A percentile compares a stretch with the other conserved stretches of the same genome.
Evolutionary conservation across 1,140 invertebrate genomes (phyloP).

Genomic region (Bathynomus jamesi): DNA sequence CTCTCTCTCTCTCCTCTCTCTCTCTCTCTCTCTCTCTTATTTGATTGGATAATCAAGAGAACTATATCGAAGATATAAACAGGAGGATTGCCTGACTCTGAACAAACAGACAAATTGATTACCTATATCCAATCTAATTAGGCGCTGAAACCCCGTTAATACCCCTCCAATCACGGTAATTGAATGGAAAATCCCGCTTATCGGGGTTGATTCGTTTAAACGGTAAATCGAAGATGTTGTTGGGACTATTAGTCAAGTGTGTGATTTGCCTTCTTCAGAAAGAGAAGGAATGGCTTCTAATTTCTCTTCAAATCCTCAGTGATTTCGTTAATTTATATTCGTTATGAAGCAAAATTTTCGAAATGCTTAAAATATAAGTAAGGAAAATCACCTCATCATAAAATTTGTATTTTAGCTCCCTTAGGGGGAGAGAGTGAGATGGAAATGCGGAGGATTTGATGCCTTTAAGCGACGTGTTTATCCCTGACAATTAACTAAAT

Average conservation of each 20-base stretch:
- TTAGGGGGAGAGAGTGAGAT: too few species aligned
- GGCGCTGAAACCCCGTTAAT: not conserved
- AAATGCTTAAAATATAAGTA: too few species aligned
- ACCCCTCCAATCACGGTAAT: not conserved
- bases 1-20: not conserved
- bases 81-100: not conserved
- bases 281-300: too few species aligned
- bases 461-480: not conserved
- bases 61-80: not conserved
- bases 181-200: not conserved
- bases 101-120: not conserved
- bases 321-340: too few species aligned
- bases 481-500: not conserved
- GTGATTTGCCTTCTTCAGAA: too few species aligned
- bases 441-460: too few species aligned
- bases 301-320: too few species aligned
- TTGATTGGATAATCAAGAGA: not conserved
- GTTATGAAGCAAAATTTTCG: too few species aligned
- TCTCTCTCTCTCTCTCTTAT: not conserved
- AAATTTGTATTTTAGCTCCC: too few species aligned
- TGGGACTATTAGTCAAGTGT: too few species aligned
- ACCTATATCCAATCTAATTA: slow-evolving; percentile 1
- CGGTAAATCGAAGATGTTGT: not conserved
- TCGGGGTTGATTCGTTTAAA: not conserved
- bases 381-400: too few species aligned